A percentile compares a stretch with the other conserved stretches of the same genome.
Evolutionary conservation across 2,113 vertebrate species (phyloP).

Genomic region (Ophiodon elongatus): DNA sequence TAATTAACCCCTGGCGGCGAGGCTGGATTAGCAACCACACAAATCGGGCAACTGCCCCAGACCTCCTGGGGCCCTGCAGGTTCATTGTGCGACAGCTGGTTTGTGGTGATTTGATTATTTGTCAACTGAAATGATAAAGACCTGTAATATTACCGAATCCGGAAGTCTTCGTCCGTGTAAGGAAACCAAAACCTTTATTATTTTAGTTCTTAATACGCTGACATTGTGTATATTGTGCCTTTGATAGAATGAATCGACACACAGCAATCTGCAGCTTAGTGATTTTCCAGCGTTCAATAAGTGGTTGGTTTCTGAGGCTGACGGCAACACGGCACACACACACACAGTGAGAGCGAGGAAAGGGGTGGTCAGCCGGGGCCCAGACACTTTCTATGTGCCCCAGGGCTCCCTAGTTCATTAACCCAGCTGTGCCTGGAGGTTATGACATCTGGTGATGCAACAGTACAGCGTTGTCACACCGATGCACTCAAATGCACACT

Average conservation of each 20-base stretch:
- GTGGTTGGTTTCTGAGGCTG: not conserved
- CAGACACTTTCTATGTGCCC: not conserved
- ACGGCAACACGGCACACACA: not conserved
- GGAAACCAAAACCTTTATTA: not conserved
- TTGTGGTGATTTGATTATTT: slow-evolving; percentile 7
- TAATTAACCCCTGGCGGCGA: slow-evolving; percentile 40
- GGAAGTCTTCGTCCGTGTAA: not conserved
- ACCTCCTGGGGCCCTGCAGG: slow-evolving; percentile 19
- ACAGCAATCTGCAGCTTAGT: not conserved
- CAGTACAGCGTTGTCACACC: not conserved
- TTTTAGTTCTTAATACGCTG: not conserved
- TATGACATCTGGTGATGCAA: not conserved
- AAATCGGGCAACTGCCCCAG: slow-evolving; percentile 19
- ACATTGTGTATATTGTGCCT: not conserved
- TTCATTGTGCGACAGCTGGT: not conserved
- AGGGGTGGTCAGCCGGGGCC: not conserved
- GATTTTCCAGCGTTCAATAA: not conserved
- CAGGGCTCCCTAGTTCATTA: not conserved
- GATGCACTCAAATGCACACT: not conserved
- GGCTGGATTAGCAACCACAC: slow-evolving; percentile 12
- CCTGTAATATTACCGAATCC: not conserved
- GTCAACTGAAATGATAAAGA: not conserved
- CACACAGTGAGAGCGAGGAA: not conserved
- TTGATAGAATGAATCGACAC: not conserved
- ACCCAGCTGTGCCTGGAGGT: slow-evolving; percentile 1